Evolutionary conservation across 1,140 invertebrate genomes (phyloP), one percentile per base, ranked within the genome.

Genomic region (Brachionus paranguensis): DNA sequence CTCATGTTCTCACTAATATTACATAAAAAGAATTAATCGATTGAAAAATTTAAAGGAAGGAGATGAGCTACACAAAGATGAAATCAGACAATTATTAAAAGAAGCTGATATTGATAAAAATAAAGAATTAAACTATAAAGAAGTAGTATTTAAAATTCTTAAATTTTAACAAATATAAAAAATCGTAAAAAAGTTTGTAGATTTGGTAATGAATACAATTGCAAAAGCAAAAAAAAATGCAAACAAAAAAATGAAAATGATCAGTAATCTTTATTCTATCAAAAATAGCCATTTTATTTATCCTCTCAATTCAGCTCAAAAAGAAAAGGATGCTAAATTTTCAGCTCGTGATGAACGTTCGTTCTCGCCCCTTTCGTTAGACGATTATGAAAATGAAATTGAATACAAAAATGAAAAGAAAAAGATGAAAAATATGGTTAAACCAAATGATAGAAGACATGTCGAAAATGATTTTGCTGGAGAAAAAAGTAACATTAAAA

Each of bases 131-230:
- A 45, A 64, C 41, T 81, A 65, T n/a, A 43, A 68, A 60, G 29
- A 81, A 45, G 78, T 81, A 43, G 37, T 43, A 37, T 37, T 37
- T 37, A 37, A 37, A 37, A 37, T 37, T 3, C 33, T 37, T 37
- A 37, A 7, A 76, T n/a, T 29, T 14, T 47, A 50, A 5, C 0
- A 14, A 3, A 47, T 27, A 12, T 76, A 76, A 20, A 12, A 24
- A 27, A 12, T 76, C 7, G 10, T 0, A 12, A 50, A 27, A 12
- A 27, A 76, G 78, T 81, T 81, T 17, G 8, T 33, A 3, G 27
- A 20, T 33, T 27, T 81, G 12, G 29, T 81, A 64, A 81, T 81
- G 11, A 27, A 81, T 12, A 81, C 78, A 41, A 81, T 76, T 50
- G 27, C 53, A 17, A 76, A 76, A 50, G 27, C 53, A 60, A 60